Evolutionary conservation across 2,888 invertebrate species (phyloP), one percentile per base, ranked within the genome.

Genomic region (Eupeodes luniger): DNA sequence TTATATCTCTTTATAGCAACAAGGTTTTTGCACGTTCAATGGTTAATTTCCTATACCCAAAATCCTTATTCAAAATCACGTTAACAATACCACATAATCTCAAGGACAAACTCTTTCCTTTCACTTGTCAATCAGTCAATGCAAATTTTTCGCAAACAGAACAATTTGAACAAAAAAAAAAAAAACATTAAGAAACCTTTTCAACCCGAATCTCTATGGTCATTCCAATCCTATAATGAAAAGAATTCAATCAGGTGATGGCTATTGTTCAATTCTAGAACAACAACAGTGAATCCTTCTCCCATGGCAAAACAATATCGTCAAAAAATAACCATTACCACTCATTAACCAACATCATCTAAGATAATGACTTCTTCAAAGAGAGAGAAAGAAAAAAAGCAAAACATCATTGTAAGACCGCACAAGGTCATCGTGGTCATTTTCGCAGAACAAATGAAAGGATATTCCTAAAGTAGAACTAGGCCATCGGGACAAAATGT

Each of bases 311-410:
- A 80, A 83, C 66, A 83, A 84, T 84, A 40, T 84, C 80, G 77
- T 84, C 87, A 80, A 81, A 88, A 81, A 85, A 19, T 81, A 40
- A 81, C 81, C 88, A 81, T 59, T 78, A 81, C 85, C 88, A 81
- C 88, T 88, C 88, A 85, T 88, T 88, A 88, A 75, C 78, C 81
- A 78, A 85, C 74, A 78, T 85, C 78, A 81, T 88, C 77, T 69
- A 81, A 72, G 88, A 88, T 88, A 88, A 88, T 78, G 85, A 88
- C 81, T 88, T 70, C 74, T 49, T 5, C 27, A 11, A 69, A 64
- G 47, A 11, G 4, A 51, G 72, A 40, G 6, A 40, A 4, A 40
- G 4, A 40, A 40, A 40, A 40, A 40, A 9, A 40, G 40, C 6
- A 9, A 40, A 40, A 62, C 69, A 82, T 78, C 67, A 69, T 74